A percentile compares a stretch with the other conserved stretches of the same genome.
These are phyloP conservation scores for Telmatherina bonti DNA, from an alignment of 2,797 vertebrate species.

Conservation along the genomic window DNA sequence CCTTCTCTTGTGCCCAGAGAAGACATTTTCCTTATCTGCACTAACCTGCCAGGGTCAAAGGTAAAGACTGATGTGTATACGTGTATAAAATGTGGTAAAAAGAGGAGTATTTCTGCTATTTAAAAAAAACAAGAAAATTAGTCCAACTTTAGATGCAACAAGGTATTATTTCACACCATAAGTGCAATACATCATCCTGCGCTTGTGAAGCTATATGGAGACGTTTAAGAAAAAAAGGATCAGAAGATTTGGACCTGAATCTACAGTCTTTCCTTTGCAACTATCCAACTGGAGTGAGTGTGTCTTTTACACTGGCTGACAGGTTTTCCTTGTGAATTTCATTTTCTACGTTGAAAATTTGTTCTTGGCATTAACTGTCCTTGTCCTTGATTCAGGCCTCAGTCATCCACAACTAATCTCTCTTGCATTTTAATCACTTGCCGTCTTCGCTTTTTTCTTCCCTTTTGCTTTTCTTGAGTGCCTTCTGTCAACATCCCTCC, in stretches of 20 bases:
- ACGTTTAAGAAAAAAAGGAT: background rate
- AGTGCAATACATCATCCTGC: background rate
- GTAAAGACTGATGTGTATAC: too few species aligned
- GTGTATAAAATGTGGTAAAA: too few species aligned
- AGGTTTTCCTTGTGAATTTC: background rate
- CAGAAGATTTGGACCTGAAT: background rate
- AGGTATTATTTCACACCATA: too few species aligned
- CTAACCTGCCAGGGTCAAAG: too few species aligned
- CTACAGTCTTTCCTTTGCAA: background rate
- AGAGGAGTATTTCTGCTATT: too few species aligned
- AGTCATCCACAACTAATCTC: constrained; percentile 66
- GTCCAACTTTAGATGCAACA: too few species aligned
- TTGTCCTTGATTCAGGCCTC: constrained; percentile 57
- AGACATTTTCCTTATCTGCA: background rate
- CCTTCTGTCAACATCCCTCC: constrained; percentile 27
- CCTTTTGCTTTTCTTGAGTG: constrained; percentile 19
- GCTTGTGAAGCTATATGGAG: background rate
- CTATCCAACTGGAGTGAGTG: background rate
- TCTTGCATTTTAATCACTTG: constrained; percentile 67
- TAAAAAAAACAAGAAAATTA: too few species aligned
- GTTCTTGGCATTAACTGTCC: constrained; percentile 48
- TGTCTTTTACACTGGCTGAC: background rate
- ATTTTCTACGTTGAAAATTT: constrained; percentile 30
- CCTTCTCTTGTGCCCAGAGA: constrained; percentile 15
- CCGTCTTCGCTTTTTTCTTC: constrained; percentile 45